Percentiles rank a stretch among this genome's conserved stretches.
phyloP scores from a whole-genome alignment of 1,140 invertebrate species.

The Cydia strobilella region DNA sequence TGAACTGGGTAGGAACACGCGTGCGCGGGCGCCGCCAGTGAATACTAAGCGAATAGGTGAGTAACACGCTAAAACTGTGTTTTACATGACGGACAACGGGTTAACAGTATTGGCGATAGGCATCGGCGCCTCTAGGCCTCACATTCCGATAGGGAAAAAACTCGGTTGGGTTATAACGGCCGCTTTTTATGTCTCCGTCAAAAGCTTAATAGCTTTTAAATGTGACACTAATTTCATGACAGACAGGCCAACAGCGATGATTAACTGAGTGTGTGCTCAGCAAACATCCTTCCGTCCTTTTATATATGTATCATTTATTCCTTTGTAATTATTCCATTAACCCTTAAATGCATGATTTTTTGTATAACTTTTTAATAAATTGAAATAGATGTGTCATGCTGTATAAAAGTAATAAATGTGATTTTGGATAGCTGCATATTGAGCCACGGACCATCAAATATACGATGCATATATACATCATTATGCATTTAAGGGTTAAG shows the following conservation, averaged over 20 bases:
- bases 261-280: background rate
- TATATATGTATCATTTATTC: background rate
- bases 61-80: conserved; percentile 3
- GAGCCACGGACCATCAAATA: no score
- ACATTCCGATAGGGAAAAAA: conserved; percentile 10
- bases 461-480: no score
- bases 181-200: background rate
- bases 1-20: conserved; percentile 53
- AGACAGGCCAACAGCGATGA: background rate
- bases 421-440: no score
- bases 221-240: background rate
- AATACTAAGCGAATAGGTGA: conserved; percentile 19
- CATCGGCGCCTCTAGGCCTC: conserved; percentile 5
- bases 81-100: conserved; percentile 1
- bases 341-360: no score
- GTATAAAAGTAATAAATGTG: no score
- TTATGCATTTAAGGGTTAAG: no score
- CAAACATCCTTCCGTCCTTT: background rate
- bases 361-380: no score
- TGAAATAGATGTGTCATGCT: no score
- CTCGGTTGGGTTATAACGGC: background rate
- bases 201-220: conserved; percentile 12
- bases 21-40: conserved; percentile 12
- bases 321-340: background rate
- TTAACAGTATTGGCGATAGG: conserved; percentile 1